Percentiles rank a stretch among this genome's conserved stretches.
phyloP scores from a whole-genome alignment of 2,113 vertebrate species.

The Bujurquina vittata region DNA sequence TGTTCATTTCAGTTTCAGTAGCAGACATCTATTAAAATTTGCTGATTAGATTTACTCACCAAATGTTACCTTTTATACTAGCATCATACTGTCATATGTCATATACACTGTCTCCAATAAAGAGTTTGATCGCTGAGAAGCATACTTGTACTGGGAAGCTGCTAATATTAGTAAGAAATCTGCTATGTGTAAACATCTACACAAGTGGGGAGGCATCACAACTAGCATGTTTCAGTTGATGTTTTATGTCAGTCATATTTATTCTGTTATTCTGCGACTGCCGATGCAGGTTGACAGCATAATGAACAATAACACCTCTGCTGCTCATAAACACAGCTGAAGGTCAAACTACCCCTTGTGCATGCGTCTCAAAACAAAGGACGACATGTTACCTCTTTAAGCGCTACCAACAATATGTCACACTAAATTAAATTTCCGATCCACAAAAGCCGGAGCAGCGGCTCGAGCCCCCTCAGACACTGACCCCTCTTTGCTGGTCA shows the following conservation, averaged over 20 bases:
- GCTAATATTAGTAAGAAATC: too few relatives aligned
- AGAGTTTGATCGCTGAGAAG: too few relatives aligned
- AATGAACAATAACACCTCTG: slow-evolving; percentile 16
- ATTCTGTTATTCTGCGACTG: not conserved
- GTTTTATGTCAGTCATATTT: not conserved
- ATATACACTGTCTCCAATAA: too few relatives aligned
- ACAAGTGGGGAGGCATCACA: not conserved
- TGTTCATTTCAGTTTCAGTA: not conserved
- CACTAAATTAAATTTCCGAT: slow-evolving; percentile 31
- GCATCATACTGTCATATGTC: not conserved
- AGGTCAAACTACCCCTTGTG: slow-evolving; percentile 44
- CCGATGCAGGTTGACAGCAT: not conserved
- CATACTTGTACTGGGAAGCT: too few relatives aligned
- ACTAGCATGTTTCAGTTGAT: not conserved
- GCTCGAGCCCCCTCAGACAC: slow-evolving; percentile 34
- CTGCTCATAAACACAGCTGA: slow-evolving; percentile 50
- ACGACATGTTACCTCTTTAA: slow-evolving; percentile 43
- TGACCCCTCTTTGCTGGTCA: slow-evolving; percentile 52
- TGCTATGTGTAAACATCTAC: not conserved
- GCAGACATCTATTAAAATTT: not conserved
- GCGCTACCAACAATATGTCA: slow-evolving; percentile 55
- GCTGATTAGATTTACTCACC: not conserved
- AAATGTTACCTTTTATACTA: not conserved
- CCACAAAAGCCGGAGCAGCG: slow-evolving; percentile 37
- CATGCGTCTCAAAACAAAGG: slow-evolving; percentile 46